Base-by-base conservation (phyloP, 2,888 invertebrate genomes). In the Hydriomena furcata region DNA sequence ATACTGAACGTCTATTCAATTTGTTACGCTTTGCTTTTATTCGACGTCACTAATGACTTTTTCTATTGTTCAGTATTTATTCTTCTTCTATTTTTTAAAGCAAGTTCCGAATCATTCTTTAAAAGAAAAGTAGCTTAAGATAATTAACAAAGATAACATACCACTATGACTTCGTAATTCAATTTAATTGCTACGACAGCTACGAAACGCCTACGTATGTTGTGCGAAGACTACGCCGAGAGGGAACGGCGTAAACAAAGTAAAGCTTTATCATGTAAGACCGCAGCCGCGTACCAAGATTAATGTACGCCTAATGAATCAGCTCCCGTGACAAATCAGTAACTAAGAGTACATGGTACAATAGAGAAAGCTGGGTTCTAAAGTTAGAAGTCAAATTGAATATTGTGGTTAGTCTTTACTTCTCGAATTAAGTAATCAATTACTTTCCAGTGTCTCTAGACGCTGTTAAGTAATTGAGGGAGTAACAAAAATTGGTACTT, bases 291-390 rank as follows among this genome's bases (percentile, higher is more conserved):
- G 66, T 63, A 71, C 69, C 63, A 73, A 83, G 82, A 82, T 84
- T 84, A 83, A 84, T 82, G 82, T 73, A 68, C 69, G 70, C 58
- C 76, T 82, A 83, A 83, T 84, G 84, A 85, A 83, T 84, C 84
- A 83, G 83, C 82, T 73, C 59, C 68, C 68, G 81, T 80, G 84
- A 85, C 84, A 84, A 84, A 86, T 85, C 82, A 81, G 79, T 70
- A 68, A 69, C 60, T 66, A 65, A 37, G 10, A 32, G 50, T 23
- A 35, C 61, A 54, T 40, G 42, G 45, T 38, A 55, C 46, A 32
- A 53, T 57, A 66, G 65, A 66, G 68, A 63, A 60, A 54, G 48
- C 45, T 25, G 40, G 47, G 41, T 52, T 42, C 52, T 40, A 28
- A 58, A 53, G 55, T 58, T 55, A 25, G 34, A 49, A 49, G 34